A percentile compares a stretch with the other conserved stretches of the same genome.
Evolutionary conservation across 2,888 invertebrate species (phyloP).

Genomic region (Thymelicus lineola): DNA sequence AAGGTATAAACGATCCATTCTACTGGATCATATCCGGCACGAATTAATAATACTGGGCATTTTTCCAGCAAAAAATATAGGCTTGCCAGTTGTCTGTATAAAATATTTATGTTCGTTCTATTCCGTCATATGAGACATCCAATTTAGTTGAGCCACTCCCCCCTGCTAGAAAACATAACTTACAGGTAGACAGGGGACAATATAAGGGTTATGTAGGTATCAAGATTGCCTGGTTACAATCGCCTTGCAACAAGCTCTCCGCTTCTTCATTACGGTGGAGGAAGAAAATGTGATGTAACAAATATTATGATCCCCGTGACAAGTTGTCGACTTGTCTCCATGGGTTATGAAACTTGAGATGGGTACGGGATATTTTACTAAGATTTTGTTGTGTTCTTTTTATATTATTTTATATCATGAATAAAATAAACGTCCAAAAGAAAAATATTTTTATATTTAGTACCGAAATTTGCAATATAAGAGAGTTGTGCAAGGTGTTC

Average conservation of each 20-base stretch:
- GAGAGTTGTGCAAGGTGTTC: too few relatives aligned
- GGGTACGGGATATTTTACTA: constrained; percentile 22
- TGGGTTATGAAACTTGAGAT: constrained; percentile 33
- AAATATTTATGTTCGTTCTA: constrained; percentile 22
- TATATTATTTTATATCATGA: not conserved
- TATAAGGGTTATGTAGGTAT: not conserved
- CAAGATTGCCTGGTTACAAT: constrained; percentile 30
- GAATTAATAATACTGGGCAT: constrained; percentile 33
- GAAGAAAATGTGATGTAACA: constrained; percentile 30
- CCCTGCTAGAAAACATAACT: not conserved
- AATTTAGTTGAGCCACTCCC: constrained; percentile 14
- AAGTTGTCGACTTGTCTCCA: constrained; percentile 34
- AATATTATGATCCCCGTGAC: constrained; percentile 34
- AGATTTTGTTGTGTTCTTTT: constrained; percentile 1
- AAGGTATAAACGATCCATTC: constrained; percentile 27
- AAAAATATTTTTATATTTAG: too few relatives aligned
- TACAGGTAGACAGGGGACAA: not conserved
- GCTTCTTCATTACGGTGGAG: constrained; percentile 28
- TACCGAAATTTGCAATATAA: too few relatives aligned
- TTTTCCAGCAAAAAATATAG: constrained; percentile 32
- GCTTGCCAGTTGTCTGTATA: constrained; percentile 29
- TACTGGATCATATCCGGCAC: constrained; percentile 24
- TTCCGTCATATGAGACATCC: constrained; percentile 24
- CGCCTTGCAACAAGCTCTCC: constrained; percentile 20
- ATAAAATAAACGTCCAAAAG: not conserved